phyloP scores from a whole-genome alignment of 2,888 invertebrate species.

The Sesia apiformis region DNA sequence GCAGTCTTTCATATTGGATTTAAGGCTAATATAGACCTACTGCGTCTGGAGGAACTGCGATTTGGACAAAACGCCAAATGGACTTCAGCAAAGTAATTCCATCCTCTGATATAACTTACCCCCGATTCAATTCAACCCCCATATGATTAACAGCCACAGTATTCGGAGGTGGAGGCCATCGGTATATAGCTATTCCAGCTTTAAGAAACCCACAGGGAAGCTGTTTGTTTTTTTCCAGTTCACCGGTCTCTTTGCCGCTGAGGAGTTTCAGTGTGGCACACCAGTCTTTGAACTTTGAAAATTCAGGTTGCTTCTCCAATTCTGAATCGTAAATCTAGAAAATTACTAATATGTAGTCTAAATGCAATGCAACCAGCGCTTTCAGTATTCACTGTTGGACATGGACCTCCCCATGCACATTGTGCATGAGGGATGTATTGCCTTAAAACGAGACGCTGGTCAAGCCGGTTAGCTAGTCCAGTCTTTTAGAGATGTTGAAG shows the following conservation, averaged over 20 bases:
- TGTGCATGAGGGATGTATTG: too few species aligned
- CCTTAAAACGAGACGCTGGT: too few species aligned
- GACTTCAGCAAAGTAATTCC: too few species aligned
- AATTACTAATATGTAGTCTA: neutral
- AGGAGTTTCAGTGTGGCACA: slow-evolving; percentile 77
- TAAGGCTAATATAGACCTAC: too few species aligned
- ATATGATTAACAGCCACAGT: slow-evolving; percentile 57
- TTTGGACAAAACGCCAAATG: too few species aligned
- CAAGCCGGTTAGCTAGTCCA: too few species aligned
- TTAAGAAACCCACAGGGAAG: slow-evolving; percentile 42
- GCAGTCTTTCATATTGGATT: too few species aligned
- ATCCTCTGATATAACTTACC: slow-evolving; percentile 20
- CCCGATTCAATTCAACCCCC: slow-evolving; percentile 74
- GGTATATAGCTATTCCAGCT: slow-evolving; percentile 74
- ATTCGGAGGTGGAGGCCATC: slow-evolving; percentile 76
- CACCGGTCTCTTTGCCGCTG: slow-evolving; percentile 69
- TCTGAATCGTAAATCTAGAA: slow-evolving; percentile 77
- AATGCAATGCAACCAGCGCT: too few species aligned
- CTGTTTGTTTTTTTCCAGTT: slow-evolving; percentile 53
- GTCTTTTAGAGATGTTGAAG: too few species aligned
- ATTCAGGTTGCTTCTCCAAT: slow-evolving; percentile 79
- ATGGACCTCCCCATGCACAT: too few species aligned
- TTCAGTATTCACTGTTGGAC: too few species aligned
- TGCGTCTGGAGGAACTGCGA: too few species aligned
- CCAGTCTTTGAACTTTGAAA: slow-evolving; percentile 79